Evolutionary conservation across 2,797 vertebrate species (phyloP), one percentile per base, ranked within the genome.

Genomic region (Gymnoscopelus microlampas): DNA sequence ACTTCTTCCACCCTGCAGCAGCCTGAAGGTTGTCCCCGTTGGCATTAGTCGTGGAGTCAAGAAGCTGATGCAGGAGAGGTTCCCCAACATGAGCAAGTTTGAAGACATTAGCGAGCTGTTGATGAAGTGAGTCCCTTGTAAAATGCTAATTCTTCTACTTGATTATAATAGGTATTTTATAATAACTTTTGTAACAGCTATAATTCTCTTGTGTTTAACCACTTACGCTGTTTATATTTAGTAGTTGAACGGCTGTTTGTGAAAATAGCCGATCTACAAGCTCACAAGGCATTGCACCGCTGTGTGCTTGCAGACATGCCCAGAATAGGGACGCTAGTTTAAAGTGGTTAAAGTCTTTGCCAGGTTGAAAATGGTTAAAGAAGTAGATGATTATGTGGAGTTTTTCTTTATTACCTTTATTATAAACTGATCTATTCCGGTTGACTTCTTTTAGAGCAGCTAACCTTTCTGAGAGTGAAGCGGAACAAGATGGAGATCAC

Each of bases 101-200:
- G 94, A 97, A 60, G 97, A 99, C 74, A 96, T 99, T 91, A 98
- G 97, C 0, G 96, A 99, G 63, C 94, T 99, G 32, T 89, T 99
- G 75, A 91, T 96, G n/a, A 96, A 94, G 97, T 98, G 77, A 89
- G 93, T 26, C 12, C 70, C 26, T 54, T 58, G 3, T 19, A 8
- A 26, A 57, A 9, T 69, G 24, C 47, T 9, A 44, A 44, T 44
- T 44, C 35, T 39, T 32, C 32, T 35, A 56, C 0, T 51, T 60
- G 0, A 0, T 8, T 48, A 47, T 35, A 2, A 53, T 26, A 23
- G 47, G 4, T 35, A 6, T 35, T 32, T 59, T 15, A 19, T 3
- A 11, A 32, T 13, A 1, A 14, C 3, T 3, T n/a, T 32, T 56
- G 8, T 32, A 2, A 54, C 12, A 5, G 3, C 13, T 53, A 47